Evolutionary conservation across 2,888 invertebrate genomes (phyloP), one percentile per base, ranked within the genome.

Genomic region (Tortrix viridana): DNA sequence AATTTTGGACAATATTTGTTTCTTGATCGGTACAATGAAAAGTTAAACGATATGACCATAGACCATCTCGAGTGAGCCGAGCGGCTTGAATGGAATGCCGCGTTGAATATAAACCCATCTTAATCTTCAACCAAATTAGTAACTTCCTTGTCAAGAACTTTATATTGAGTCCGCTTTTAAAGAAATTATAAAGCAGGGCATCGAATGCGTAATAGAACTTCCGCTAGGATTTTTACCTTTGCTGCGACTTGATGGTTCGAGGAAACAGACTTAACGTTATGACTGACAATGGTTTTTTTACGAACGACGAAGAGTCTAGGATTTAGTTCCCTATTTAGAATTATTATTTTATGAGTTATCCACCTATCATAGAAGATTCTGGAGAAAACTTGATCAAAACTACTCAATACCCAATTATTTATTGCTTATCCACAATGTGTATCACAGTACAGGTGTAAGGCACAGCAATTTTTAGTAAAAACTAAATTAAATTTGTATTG

Each of bases 41-140:
- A 18, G 16, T 5, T 44, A 44, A 44, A 16, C 16, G 19, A 67
- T 63, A 18, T 46, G 22, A 14, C 41, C 37, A 57, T 56, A 41
- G 22, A 54, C 50, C 50, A 19, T 18, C 49, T 49, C 32, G 49
- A 12, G 23, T 18, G 49, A 26, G n/a, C 14, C 23, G 16, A 37
- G 20, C 32, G 14, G 19, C 57, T 65, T 65, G 65, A 57, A 62
- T 66, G 66, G 67, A 57, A 62, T 66, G 61, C 46, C 53, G 49
- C 32, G 37, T 26, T 41, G 65, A 53, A 65, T 62, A 62, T 54
- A 62, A 62, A 62, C 50, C 32, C 14, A 26, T 16, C 41, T 58
- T 62, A 38, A 62, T 62, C 20, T 58, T 23, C 53, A n/a, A 18
- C 44, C 18, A 59, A 61, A 53, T 32, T 47, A 18, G 46, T 48